Conservation (phyloP, 1,140 invertebrate species). For the Hermatobates lingyangjiaoensis region DNA sequence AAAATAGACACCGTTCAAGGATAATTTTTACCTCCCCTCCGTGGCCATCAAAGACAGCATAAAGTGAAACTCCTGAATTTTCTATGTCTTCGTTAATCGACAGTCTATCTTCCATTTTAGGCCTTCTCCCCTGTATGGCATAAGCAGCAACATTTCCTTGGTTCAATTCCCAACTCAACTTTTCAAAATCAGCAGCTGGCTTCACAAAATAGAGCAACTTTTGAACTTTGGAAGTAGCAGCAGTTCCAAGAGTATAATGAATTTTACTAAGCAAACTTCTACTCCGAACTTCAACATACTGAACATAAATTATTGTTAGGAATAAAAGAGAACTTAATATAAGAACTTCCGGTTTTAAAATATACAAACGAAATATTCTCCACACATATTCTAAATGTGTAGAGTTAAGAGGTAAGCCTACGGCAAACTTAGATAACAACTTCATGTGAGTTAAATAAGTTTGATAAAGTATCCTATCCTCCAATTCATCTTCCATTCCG, state of each 20-base stretch:
- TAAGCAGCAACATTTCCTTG: slow-evolving; percentile 57
- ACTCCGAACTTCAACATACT: slow-evolving; percentile 59
- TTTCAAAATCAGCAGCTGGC: slow-evolving; percentile 25
- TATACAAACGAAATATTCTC: slow-evolving; percentile 48
- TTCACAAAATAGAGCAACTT: slow-evolving; percentile 26
- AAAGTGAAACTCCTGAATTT: slow-evolving; percentile 56
- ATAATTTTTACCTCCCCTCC: slow-evolving; percentile 54
- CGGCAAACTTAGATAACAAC: slow-evolving; percentile 53
- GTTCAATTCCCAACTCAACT: slow-evolving; percentile 53
- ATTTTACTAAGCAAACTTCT: slow-evolving; percentile 48
- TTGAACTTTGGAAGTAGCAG: slow-evolving; percentile 30
- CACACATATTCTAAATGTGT: slow-evolving; percentile 39
- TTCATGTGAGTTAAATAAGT: slow-evolving; percentile 66
- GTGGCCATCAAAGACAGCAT: slow-evolving; percentile 87
- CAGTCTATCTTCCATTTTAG: slow-evolving; percentile 85
- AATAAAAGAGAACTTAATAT: slow-evolving; percentile 42
- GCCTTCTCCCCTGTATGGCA: slow-evolving; percentile 70
- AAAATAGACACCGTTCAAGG: neutral
- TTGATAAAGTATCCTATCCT: slow-evolving; percentile 66
- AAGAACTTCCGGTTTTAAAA: slow-evolving; percentile 53
- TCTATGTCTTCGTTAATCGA: slow-evolving; percentile 58
- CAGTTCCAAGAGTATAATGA: slow-evolving; percentile 40
- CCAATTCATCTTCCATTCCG: slow-evolving; percentile 68
- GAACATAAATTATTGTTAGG: slow-evolving; percentile 50
- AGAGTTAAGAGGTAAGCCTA: slow-evolving; percentile 43